Base-by-base conservation (phyloP, 2,797 vertebrate genomes). In the Acestrorhynchus altus region DNA sequence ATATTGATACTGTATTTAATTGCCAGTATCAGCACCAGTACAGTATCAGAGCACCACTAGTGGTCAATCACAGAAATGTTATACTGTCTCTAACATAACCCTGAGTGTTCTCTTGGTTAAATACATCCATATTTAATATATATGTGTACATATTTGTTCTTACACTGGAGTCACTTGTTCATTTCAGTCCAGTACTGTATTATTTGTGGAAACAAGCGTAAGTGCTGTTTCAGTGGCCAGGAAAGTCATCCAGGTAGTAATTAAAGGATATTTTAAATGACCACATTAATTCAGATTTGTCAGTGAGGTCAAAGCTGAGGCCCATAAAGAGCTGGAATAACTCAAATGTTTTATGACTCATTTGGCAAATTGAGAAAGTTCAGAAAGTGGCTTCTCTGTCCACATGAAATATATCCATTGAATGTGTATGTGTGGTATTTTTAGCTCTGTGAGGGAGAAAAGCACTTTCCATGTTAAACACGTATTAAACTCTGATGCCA, bases 401-500 rank as follows among this genome's bases (percentile, higher is more conserved):
- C 80, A 79, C 87, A 84, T 88, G 86, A 91, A 87, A 90, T 91
- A 90, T 90, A 77, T 73, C 71, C 65, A 77, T 22, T 42, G 47
- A 57, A 16, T 4, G 18, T 76, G 61, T 49, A 42, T 44, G 51
- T 35, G 31, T 2, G 66, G 51, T 80, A 79, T 82, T 92, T 94
- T 91, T 90, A 90, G 90, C 87, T 82, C 84, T 56, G 11, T 72
- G 81, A 80, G 72, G 81, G 77, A 59, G 59, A 57, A 69, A 78
- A 44, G 75, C 67, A 24, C 74, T 83, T 86, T 88, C 85, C 78
- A 89, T 88, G 86, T 92, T 88, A 90, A 86, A 88, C 84, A 87
- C 85, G 88, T 86, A 84, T 91, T 91, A 86, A 88, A 85, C 89
- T 91, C 85, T 77, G 85, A 83, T 84, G 92, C 92, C 92, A 92